phyloP scores from a whole-genome alignment of 2,113 vertebrate genomes.

The Cyprinodon brontotheroides region DNA sequence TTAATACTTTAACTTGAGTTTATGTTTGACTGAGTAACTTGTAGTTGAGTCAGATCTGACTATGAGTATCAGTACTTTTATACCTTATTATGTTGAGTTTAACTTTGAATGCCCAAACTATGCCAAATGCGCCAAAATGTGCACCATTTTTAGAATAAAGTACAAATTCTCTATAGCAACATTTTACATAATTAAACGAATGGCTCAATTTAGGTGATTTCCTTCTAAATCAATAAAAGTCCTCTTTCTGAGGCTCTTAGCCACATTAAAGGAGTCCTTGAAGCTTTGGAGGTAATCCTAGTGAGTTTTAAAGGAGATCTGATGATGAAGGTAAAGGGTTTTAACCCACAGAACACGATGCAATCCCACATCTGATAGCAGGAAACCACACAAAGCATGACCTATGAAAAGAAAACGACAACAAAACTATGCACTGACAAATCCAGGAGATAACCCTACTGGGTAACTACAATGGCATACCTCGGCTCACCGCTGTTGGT shows the following conservation, averaged over 20 bases:
- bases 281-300: conserved; percentile 14
- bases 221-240: conserved; percentile 12
- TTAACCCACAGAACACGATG: conserved; percentile 5
- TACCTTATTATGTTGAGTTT: too few species aligned
- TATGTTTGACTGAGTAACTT: too few species aligned
- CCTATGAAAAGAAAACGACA: neutral
- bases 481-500: neutral
- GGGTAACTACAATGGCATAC: conserved; percentile 7
- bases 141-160: neutral
- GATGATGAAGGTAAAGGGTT: conserved; percentile 6
- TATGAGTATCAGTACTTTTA: too few species aligned
- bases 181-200: neutral
- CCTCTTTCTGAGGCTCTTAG: conserved; percentile 14
- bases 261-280: neutral
- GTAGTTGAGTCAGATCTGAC: too few species aligned
- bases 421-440: conserved; percentile 18
- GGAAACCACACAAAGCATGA: conserved; percentile 1
- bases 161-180: neutral
- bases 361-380: conserved; percentile 32
- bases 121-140: too few species aligned
- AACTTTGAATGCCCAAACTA: too few species aligned
- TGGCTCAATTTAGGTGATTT: neutral
- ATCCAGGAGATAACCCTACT: conserved; percentile 10
- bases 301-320: conserved; percentile 10
- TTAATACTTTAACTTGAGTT: too few species aligned